Evolutionary conservation across 2,888 invertebrate species (phyloP).

Genomic region (Scaptomyza reducta): DNA sequence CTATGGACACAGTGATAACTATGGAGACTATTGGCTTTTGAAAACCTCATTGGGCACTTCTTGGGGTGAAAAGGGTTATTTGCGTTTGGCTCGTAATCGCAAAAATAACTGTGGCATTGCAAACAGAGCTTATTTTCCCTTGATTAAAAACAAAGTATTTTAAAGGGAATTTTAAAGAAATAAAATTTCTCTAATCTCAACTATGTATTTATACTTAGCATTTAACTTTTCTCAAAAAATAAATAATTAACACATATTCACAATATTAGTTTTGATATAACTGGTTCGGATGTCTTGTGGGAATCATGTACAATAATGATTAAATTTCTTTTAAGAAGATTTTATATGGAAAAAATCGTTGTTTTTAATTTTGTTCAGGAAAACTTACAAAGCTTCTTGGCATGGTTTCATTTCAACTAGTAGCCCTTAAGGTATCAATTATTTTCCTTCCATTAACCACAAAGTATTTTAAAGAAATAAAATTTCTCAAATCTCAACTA

Average conservation of each 20-base stretch:
- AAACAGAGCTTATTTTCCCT: constrained; percentile 15
- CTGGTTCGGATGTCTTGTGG: too few species aligned
- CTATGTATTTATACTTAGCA: too few species aligned
- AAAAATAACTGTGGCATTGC: constrained; percentile 30
- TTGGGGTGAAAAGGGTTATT: constrained; percentile 39
- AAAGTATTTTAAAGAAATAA: neutral
- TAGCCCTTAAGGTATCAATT: too few species aligned
- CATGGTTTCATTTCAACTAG: too few species aligned
- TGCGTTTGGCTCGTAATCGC: constrained; percentile 29
- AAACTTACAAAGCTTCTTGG: too few species aligned
- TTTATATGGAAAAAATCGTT: too few species aligned
- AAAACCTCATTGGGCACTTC: constrained; percentile 30
- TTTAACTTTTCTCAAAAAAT: too few species aligned
- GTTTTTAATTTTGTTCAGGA: too few species aligned
- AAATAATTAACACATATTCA: too few species aligned
- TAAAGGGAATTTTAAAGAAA: neutral
- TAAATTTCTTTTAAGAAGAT: too few species aligned
- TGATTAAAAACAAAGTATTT: neutral
- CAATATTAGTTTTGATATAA: too few species aligned
- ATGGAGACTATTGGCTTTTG: constrained; percentile 34
- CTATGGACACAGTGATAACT: constrained; percentile 3
- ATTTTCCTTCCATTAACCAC: constrained; percentile 9
- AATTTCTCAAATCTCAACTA: neutral
- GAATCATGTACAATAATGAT: too few species aligned
- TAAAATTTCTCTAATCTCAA: neutral